phyloP scores from a whole-genome alignment of 1,140 invertebrate species.

The Physella acuta region DNA sequence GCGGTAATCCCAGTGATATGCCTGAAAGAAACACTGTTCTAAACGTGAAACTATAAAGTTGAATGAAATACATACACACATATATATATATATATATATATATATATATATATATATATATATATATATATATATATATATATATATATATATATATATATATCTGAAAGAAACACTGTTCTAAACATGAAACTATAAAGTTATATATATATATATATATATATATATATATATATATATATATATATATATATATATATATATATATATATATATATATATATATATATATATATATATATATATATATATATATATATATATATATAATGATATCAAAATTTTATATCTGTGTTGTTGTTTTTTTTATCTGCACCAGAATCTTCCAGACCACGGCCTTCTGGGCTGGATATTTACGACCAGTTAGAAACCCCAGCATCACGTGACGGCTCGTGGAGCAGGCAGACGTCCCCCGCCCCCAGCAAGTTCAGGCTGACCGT shows the following conservation, averaged over 20 bases:
- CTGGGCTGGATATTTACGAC: too few species aligned
- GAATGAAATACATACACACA: background rate
- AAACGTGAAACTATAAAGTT: background rate
- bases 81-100: background rate
- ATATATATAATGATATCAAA: too few species aligned
- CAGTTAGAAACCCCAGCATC: too few species aligned
- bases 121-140: background rate
- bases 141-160: background rate
- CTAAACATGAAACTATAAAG: background rate
- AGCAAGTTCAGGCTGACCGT: too few species aligned
- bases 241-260: background rate
- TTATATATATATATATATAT: background rate
- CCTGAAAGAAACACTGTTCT: too few species aligned
- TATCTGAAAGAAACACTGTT: background rate
- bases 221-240: conserved; percentile 1
- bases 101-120: background rate
- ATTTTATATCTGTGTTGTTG: too few species aligned
- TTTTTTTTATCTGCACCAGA: too few species aligned
- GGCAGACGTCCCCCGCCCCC: too few species aligned
- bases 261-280: conserved; percentile 3
- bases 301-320: background rate
- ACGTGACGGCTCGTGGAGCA: too few species aligned
- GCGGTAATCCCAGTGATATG: too few species aligned
- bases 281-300: background rate
- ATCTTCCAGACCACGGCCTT: too few species aligned